Evolutionary conservation across 2,113 vertebrate genomes (phyloP).

Genomic region (Forbesichthys agassizii): DNA sequence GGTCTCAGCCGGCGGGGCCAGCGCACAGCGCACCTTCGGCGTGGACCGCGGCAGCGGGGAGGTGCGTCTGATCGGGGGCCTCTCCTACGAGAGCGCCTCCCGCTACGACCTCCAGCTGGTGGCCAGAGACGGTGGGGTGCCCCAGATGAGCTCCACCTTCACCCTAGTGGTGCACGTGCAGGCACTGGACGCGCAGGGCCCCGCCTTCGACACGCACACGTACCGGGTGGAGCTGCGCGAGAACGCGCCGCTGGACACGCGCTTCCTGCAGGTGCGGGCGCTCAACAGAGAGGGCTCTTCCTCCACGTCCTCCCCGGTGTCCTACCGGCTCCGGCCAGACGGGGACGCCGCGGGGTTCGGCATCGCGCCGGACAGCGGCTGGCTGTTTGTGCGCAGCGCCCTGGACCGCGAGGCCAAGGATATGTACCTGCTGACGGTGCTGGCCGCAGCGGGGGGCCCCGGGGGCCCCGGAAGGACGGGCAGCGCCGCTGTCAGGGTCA

Average conservation of each 20-base stretch:
- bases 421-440: slow-evolving; percentile 85
- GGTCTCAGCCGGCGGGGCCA: slow-evolving; percentile 66
- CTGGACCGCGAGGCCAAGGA: slow-evolving; percentile 91
- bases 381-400: slow-evolving; percentile 88
- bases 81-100: slow-evolving; percentile 77
- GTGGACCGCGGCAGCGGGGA: slow-evolving; percentile 86
- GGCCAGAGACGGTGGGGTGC: slow-evolving; percentile 84
- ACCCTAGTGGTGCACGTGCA: slow-evolving; percentile 89
- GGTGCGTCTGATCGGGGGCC: slow-evolving; percentile 77
- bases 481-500: slow-evolving; percentile 86
- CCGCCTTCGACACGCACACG: slow-evolving; percentile 87
- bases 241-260: slow-evolving; percentile 82
- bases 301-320: slow-evolving; percentile 61
- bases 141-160: slow-evolving; percentile 89
- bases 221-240: slow-evolving; percentile 93
- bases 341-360: slow-evolving; percentile 89
- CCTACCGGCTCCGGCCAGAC: slow-evolving; percentile 87
- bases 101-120: slow-evolving; percentile 84
- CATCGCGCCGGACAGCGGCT: slow-evolving; percentile 86
- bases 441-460: slow-evolving; percentile 80
- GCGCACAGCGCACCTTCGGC: slow-evolving; percentile 80
- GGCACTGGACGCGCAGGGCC: slow-evolving; percentile 82
- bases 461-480: slow-evolving; percentile 81
- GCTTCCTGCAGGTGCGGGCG: slow-evolving; percentile 91
- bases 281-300: slow-evolving; percentile 76